phyloP scores from a whole-genome alignment of 2,888 invertebrate species.

The Amphiduros pacificus region DNA sequence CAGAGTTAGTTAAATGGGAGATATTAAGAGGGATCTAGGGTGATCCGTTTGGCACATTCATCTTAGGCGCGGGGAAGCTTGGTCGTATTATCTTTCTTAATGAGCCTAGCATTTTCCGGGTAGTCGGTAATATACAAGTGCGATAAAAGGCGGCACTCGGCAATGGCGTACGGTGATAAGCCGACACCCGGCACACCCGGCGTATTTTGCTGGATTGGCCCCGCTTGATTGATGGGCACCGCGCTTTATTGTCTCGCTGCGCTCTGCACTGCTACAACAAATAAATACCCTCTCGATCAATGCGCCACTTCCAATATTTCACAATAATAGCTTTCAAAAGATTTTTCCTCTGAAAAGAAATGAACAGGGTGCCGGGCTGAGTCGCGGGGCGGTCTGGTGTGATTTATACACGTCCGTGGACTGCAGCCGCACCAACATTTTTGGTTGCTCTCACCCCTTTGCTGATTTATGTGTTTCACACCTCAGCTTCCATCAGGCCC shows the following conservation, averaged over 20 bases:
- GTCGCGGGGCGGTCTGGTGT: too few species aligned
- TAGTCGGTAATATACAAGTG: constrained; percentile 11
- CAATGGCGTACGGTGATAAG: constrained; percentile 15
- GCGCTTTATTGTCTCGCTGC: constrained; percentile 6
- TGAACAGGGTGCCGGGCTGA: too few species aligned
- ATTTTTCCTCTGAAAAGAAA: too few species aligned
- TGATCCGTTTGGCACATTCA: constrained; percentile 12
- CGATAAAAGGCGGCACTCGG: constrained; percentile 15
- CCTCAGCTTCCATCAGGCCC: too few species aligned
- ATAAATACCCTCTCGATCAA: constrained; percentile 14
- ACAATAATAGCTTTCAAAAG: too few species aligned
- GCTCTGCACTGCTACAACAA: constrained; percentile 11
- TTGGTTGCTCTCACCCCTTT: too few species aligned
- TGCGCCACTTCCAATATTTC: constrained; percentile 11
- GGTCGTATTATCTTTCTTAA: constrained; percentile 15
- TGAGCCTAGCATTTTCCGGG: constrained; percentile 5
- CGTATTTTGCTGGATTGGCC: not conserved
- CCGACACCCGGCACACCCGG: constrained; percentile 5
- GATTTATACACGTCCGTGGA: too few species aligned
- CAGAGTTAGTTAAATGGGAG: constrained; percentile 16
- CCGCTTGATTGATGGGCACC: constrained; percentile 4
- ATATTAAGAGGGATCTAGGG: constrained; percentile 15
- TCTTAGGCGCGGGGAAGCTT: constrained; percentile 1
- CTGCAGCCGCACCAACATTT: too few species aligned
- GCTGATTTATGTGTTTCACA: too few species aligned